These are phyloP conservation scores for Perca schrenkii DNA, from an alignment of 2,113 vertebrate species.

Conservation along the genomic window DNA sequence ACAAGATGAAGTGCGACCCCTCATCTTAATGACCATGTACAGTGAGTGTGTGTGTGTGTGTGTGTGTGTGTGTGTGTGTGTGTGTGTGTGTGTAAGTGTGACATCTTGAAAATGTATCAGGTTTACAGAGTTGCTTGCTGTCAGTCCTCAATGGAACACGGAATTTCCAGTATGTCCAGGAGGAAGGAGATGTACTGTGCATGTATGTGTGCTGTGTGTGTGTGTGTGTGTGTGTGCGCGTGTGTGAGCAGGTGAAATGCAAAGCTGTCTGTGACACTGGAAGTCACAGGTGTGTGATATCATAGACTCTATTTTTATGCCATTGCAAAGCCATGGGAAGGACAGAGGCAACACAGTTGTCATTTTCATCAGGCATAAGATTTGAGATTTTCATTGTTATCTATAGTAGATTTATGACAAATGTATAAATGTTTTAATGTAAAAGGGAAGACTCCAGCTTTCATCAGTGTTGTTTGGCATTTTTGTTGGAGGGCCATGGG, in stretches of 20 bases:
- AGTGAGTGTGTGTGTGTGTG: constrained; percentile 11
- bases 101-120: constrained; percentile 40
- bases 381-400: too few species aligned
- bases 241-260: constrained; percentile 1
- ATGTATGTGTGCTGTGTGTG: not conserved
- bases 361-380: not conserved
- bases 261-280: constrained; percentile 25
- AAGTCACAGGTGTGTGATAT: constrained; percentile 26
- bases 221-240: constrained; percentile 6
- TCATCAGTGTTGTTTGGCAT: not conserved
- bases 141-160: constrained; percentile 25
- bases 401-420: not conserved
- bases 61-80: constrained; percentile 13
- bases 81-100: constrained; percentile 13
- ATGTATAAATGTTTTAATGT: not conserved
- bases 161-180: constrained; percentile 47
- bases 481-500: not conserved
- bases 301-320: not conserved
- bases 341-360: not conserved
- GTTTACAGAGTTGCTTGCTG: constrained; percentile 43
- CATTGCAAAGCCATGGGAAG: not conserved
- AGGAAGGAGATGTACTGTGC: constrained; percentile 42
- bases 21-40: constrained; percentile 22
- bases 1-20: constrained; percentile 42
- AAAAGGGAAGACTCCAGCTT: not conserved